phyloP scores from a whole-genome alignment of 2,113 vertebrate species.

The Platysteira castanea region DNA sequence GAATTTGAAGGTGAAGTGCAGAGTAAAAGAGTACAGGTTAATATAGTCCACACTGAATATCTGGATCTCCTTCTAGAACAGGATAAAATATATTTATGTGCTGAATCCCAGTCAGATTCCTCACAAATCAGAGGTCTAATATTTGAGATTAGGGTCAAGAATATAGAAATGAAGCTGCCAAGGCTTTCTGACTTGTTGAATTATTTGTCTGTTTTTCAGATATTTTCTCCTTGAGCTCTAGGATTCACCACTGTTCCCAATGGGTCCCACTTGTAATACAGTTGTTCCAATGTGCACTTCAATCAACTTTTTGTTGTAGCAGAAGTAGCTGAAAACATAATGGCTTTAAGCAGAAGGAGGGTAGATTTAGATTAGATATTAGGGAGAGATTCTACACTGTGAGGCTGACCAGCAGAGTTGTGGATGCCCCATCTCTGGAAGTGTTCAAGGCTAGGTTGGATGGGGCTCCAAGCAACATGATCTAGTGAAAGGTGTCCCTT shows the following conservation, averaged over 20 bases:
- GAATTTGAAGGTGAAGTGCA: conserved; percentile 2
- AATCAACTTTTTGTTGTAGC: not conserved
- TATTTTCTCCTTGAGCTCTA: not conserved
- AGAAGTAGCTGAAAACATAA: not conserved
- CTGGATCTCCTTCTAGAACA: not conserved
- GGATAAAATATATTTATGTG: not conserved
- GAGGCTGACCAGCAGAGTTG: too few species aligned
- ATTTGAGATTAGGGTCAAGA: not conserved
- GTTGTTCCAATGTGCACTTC: not conserved
- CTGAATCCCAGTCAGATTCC: not conserved
- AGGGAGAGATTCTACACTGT: not conserved
- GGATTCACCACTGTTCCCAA: not conserved
- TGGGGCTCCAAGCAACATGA: too few species aligned
- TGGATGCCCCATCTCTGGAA: not conserved
- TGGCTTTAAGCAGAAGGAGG: not conserved
- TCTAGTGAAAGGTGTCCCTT: not conserved
- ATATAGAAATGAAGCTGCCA: not conserved
- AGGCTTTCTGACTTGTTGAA: not conserved
- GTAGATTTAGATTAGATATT: not conserved
- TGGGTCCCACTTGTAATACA: not conserved
- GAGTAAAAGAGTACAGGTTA: not conserved
- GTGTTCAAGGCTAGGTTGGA: not conserved
- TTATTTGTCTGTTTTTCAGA: not conserved
- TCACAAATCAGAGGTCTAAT: not conserved
- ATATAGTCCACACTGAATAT: not conserved